Percentiles rank a stretch among this genome's conserved stretches.
phyloP scores from a whole-genome alignment of 1,140 invertebrate species.

The Mamestra configurata region DNA sequence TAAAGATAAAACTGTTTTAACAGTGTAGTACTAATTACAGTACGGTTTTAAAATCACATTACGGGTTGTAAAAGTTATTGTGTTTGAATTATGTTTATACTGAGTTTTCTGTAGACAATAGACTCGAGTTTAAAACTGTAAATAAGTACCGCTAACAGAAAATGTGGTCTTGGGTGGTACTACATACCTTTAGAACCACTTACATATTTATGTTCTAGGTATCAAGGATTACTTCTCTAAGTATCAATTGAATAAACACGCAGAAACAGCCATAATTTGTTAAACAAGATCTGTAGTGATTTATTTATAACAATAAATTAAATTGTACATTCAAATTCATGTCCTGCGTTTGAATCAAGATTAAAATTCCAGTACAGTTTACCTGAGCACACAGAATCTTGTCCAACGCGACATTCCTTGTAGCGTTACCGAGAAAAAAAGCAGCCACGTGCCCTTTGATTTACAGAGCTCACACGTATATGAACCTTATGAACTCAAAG shows the following conservation, averaged over 20 bases:
- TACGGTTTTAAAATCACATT: conserved; percentile 37
- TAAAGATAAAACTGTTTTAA: conserved; percentile 34
- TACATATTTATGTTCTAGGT: not conserved
- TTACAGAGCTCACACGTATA: conserved; percentile 25
- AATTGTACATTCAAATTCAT: conserved; percentile 14
- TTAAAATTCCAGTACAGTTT: conserved; percentile 23
- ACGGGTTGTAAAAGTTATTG: conserved; percentile 25
- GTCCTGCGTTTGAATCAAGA: conserved; percentile 21
- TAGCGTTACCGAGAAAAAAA: conserved; percentile 26
- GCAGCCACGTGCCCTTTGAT: conserved; percentile 33
- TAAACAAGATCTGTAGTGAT: conserved; percentile 18
- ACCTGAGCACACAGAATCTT: conserved; percentile 37
- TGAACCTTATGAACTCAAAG: conserved; percentile 20
- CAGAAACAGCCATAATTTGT: not conserved
- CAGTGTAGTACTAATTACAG: conserved; percentile 33
- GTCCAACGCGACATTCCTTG: conserved; percentile 20
- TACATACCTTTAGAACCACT: not conserved
- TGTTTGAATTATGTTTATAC: not conserved
- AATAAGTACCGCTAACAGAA: conserved; percentile 31
- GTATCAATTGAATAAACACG: not conserved
- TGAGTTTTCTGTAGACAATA: conserved; percentile 20
- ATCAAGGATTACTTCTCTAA: not conserved
- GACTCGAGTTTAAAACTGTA: not conserved
- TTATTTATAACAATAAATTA: conserved; percentile 1
- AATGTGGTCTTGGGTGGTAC: conserved; percentile 21